Evolutionary conservation across 2,797 vertebrate species (phyloP).

Genomic region (Falco concolor): DNA sequence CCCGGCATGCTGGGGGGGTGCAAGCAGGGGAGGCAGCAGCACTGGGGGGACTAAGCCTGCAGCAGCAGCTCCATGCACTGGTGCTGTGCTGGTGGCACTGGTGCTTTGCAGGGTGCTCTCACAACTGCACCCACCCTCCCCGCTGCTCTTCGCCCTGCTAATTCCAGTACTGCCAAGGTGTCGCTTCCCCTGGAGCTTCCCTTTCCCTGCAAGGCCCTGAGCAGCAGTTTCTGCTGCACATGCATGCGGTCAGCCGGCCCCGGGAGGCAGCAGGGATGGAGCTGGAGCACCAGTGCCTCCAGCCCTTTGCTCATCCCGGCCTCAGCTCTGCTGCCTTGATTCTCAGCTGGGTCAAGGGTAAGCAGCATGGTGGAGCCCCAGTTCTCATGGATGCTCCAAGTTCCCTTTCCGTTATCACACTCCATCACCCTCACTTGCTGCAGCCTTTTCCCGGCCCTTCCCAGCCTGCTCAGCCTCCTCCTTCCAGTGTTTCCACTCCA

Average conservation of each 20-base stretch:
- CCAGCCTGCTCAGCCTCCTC: not conserved
- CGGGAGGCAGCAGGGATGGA: not conserved
- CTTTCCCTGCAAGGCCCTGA: not conserved
- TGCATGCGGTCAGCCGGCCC: rapidly evolving
- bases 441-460: not conserved
- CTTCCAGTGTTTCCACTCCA: not conserved
- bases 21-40: not conserved
- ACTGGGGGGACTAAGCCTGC: not conserved
- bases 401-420: rapidly evolving
- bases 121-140: not conserved
- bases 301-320: not conserved
- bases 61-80: rapidly evolving
- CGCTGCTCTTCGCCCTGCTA: rapidly evolving
- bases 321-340: not conserved
- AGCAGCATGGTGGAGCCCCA: not conserved
- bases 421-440: rapidly evolving
- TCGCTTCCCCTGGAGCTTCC: not conserved
- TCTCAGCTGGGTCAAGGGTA: not conserved
- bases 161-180: not conserved
- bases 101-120: not conserved
- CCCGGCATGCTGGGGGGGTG: not conserved
- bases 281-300: not conserved
- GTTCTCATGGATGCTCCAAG: not conserved
- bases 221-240: not conserved
- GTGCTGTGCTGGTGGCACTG: not conserved